Conservation (phyloP, 2,888 invertebrate genomes). For the Lasioglossum vierecki region DNA sequence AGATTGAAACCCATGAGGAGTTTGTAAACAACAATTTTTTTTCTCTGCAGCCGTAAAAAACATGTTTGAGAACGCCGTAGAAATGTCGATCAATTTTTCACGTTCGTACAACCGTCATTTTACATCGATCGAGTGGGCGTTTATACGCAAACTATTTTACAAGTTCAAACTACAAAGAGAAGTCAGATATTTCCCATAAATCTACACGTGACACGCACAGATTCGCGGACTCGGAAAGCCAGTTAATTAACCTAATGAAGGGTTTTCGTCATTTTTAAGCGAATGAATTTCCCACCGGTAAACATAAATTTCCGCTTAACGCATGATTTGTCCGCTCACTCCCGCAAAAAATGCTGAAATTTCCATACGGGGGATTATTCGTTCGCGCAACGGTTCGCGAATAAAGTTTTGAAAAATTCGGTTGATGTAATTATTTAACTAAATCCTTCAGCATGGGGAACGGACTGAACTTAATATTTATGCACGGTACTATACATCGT, state of each 20-base stretch:
- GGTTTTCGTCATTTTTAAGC: not conserved
- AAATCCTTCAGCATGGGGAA: not conserved
- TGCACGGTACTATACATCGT: not conserved
- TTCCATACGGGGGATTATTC: not conserved
- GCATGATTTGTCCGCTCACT: not conserved
- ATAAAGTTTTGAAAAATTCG: constrained; percentile 1
- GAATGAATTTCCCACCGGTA: not conserved
- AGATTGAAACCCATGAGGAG: not conserved
- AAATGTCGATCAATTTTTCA: not conserved
- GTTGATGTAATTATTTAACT: not conserved
- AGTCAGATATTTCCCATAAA: not conserved
- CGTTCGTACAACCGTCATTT: not conserved
- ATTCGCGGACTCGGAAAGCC: not conserved
- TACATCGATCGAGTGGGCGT: not conserved
- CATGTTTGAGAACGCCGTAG: not conserved
- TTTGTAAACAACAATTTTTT: not conserved
- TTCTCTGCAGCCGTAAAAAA: too few relatives aligned
- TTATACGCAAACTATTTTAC: not conserved
- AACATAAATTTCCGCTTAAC: not conserved
- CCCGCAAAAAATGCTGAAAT: not conserved
- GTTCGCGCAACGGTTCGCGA: not conserved
- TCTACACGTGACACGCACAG: not conserved
- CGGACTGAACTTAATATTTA: constrained; percentile 22
- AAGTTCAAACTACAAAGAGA: too few relatives aligned
- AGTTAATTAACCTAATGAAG: not conserved